Percentiles rank a stretch among this genome's conserved stretches.
phyloP scores from a whole-genome alignment of 2,888 invertebrate species.

The Ophraella communa region DNA sequence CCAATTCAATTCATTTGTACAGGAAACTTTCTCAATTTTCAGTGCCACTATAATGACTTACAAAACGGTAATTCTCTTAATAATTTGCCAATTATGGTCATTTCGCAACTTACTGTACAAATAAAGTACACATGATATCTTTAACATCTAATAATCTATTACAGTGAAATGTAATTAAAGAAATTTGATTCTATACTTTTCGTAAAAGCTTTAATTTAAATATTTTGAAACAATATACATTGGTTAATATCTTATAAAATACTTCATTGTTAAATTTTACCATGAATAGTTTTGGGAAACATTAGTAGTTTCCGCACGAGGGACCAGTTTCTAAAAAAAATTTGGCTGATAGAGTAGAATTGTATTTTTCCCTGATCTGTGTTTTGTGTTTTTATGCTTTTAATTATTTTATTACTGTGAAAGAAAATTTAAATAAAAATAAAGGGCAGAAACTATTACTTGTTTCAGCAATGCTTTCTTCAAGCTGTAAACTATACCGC shows the following conservation, averaged over 20 bases:
- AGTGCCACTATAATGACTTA: constrained; percentile 11
- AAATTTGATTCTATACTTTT: constrained; percentile 2
- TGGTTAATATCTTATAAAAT: background rate
- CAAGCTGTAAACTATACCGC: no score
- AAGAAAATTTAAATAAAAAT: no score
- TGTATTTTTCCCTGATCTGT: no score
- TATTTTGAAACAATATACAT: background rate
- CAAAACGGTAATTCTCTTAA: constrained; percentile 20
- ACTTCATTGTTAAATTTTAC: no score
- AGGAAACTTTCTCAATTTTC: constrained; percentile 22
- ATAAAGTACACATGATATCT: background rate
- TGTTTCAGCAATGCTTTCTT: no score
- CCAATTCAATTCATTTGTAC: constrained; percentile 1
- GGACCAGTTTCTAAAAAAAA: no score
- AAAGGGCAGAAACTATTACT: no score
- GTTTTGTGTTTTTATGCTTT: no score
- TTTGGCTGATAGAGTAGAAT: no score
- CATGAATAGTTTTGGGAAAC: no score
- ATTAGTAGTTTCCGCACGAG: no score
- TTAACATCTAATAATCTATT: background rate
- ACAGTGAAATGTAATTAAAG: background rate
- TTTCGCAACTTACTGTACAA: constrained; percentile 18
- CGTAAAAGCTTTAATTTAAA: background rate
- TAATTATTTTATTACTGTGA: no score
- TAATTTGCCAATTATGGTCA: constrained; percentile 10